These are phyloP conservation scores for Hypselothyrea guttata DNA, from an alignment of 2,888 invertebrate species.

Conservation along the genomic window DNA sequence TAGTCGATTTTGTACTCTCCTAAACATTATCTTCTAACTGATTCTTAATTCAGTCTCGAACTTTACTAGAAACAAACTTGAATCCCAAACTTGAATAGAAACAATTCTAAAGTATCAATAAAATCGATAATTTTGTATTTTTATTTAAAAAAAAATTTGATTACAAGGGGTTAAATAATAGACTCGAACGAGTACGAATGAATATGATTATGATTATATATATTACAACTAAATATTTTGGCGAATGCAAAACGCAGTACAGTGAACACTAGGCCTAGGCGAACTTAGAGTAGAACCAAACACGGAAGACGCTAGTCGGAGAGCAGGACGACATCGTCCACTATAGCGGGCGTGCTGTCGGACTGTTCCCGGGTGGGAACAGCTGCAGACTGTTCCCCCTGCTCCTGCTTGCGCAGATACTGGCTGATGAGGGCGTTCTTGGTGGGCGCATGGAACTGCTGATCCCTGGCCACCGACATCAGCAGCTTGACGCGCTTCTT, in stretches of 20 bases:
- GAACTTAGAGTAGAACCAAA: slow-evolving; percentile 8
- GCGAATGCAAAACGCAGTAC: slow-evolving; percentile 7
- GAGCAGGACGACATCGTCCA: slow-evolving; percentile 58
- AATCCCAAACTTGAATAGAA: no score
- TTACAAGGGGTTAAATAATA: no score
- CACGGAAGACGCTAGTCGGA: slow-evolving; percentile 47
- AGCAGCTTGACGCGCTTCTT: slow-evolving; percentile 81
- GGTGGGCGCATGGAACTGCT: slow-evolving; percentile 71
- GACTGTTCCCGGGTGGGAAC: no score
- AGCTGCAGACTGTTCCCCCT: background rate
- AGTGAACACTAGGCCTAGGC: slow-evolving; percentile 36
- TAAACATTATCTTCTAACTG: no score
- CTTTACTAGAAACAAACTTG: no score
- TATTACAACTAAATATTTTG: no score
- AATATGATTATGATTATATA: no score
- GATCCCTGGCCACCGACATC: slow-evolving; percentile 80
- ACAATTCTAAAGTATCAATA: no score
- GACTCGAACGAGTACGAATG: no score
- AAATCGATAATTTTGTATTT: no score
- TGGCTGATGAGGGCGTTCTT: slow-evolving; percentile 83
- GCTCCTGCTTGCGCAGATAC: slow-evolving; percentile 79
- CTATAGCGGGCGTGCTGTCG: background rate
- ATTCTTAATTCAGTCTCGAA: no score
- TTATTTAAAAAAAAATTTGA: background rate
- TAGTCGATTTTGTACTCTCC: no score